A percentile compares a stretch with the other conserved stretches of the same genome.
phyloP scores from a whole-genome alignment of 2,113 vertebrate species.

The Psophia crepitans region DNA sequence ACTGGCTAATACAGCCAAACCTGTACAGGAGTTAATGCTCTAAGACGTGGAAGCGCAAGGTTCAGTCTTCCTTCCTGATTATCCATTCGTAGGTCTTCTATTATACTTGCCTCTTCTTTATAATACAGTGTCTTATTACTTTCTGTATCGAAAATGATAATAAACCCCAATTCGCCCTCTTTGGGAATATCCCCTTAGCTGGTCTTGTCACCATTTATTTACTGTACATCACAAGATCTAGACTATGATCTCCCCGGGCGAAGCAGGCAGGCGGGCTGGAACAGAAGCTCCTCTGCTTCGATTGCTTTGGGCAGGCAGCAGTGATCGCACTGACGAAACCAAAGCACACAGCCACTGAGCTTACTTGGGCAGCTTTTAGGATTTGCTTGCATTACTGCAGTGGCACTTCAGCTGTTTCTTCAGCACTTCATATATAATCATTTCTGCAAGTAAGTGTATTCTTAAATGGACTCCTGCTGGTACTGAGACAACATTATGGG shows the following conservation, averaged over 20 bases:
- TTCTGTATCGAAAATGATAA: not conserved
- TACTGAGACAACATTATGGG: conserved; percentile 20
- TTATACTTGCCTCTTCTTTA: not conserved
- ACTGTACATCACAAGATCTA: not conserved
- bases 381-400: not conserved
- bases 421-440: not conserved
- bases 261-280: not conserved
- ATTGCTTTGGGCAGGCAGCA: not conserved
- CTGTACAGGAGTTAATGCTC: not conserved
- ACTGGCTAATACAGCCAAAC: not conserved
- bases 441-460: not conserved
- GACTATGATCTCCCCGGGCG: not conserved
- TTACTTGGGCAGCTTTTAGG: not conserved
- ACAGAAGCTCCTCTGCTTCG: not conserved
- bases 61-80: not conserved
- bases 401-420: not conserved
- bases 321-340: not conserved
- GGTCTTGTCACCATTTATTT: not conserved
- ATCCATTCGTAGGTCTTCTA: not conserved
- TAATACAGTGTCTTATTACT: not conserved
- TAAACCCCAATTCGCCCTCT: not conserved
- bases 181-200: not conserved
- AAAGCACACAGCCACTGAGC: not conserved
- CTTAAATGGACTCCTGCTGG: conserved; percentile 49
- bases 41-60: not conserved